Conservation (phyloP, 2,113 vertebrate species). For the Taurulus bubalis region DNA sequence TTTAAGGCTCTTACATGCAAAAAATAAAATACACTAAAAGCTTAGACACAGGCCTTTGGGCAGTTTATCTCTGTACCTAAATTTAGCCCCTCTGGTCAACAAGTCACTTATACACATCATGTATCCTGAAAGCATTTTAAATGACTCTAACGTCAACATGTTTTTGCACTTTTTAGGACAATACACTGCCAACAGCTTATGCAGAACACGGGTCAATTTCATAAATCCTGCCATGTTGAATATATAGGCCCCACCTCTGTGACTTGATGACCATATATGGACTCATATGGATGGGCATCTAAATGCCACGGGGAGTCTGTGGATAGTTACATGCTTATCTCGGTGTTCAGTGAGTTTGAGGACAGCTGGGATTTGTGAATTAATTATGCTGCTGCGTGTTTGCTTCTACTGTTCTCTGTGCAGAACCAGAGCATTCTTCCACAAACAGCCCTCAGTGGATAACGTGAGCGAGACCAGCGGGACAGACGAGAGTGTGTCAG, state of each 20-base stretch:
- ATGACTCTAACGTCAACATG: neutral
- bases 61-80: neutral
- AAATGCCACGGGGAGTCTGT: neutral
- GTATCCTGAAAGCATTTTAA: neutral
- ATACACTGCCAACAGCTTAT: neutral
- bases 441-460: conserved; percentile 79
- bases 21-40: conserved; percentile 2
- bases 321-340: neutral
- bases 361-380: neutral
- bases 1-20: conserved; percentile 8
- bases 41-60: neutral
- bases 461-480: conserved; percentile 73
- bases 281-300: neutral
- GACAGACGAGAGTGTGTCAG: conserved; percentile 66
- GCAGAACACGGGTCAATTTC: neutral
- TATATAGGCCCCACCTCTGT: neutral
- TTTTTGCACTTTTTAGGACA: neutral
- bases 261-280: neutral
- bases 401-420: neutral
- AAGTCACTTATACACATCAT: conserved; percentile 38
- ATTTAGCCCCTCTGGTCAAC: conserved; percentile 31
- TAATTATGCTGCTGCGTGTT: neutral
- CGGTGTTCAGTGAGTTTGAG: neutral
- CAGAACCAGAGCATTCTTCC: conserved; percentile 74
- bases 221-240: neutral